Conservation (phyloP, 2,888 invertebrate species). For the Enchytraeus crypticus region DNA sequence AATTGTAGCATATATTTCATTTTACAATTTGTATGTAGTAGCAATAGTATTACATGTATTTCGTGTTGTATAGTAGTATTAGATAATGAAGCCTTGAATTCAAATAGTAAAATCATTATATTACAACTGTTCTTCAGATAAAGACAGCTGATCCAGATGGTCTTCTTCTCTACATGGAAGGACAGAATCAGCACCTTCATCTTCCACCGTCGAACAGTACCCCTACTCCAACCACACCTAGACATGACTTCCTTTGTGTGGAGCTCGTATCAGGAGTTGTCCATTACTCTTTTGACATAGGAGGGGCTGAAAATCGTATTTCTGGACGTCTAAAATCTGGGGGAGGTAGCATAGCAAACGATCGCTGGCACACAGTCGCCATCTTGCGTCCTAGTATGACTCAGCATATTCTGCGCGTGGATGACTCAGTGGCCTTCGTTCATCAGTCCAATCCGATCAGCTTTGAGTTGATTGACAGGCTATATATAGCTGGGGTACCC, state of each 20-base stretch:
- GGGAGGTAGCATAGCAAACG: too few relatives aligned
- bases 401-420: conserved; percentile 80
- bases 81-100: too few relatives aligned
- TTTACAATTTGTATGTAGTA: too few relatives aligned
- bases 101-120: too few relatives aligned
- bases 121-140: not conserved
- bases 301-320: conserved; percentile 84
- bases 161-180: conserved; percentile 10
- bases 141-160: conserved; percentile 10
- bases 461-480: too few relatives aligned
- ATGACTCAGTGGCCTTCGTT: conserved; percentile 55
- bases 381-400: conserved; percentile 75
- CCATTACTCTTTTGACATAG: conserved; percentile 82
- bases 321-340: too few relatives aligned
- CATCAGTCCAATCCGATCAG: conserved; percentile 36
- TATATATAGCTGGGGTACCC: too few relatives aligned
- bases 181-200: too few relatives aligned
- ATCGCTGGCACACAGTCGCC: conserved; percentile 87
- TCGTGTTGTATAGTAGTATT: too few relatives aligned
- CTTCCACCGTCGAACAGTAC: too few relatives aligned
- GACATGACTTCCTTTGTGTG: conserved; percentile 78
- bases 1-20: too few relatives aligned
- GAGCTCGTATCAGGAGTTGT: conserved; percentile 84
- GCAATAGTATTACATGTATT: too few relatives aligned
- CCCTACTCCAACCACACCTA: conserved; percentile 46